Evolutionary conservation across 2,888 invertebrate species (phyloP), one percentile per base, ranked within the genome.

Genomic region (Augiades crinisus): DNA sequence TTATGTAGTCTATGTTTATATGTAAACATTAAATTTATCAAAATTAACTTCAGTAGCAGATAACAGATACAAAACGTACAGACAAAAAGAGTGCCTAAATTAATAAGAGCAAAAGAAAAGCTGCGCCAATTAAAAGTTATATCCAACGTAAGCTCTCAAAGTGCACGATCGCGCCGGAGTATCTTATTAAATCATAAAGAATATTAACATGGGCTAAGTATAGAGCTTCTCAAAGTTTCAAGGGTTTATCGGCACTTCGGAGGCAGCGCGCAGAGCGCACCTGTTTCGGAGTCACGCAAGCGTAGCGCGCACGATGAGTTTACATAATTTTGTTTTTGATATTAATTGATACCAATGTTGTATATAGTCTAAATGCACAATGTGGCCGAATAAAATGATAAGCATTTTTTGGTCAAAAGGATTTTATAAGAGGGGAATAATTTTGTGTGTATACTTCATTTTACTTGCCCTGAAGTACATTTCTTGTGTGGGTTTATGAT

Each of bases 201-300:
- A 50, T 43, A 53, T 41, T 55, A 44, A 47, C 49, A 46, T 45
- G 49, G 57, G 54, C 56, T 37, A 27, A 55, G 60, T 68, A 65
- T 64, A 68, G 68, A 67, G 65, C 63, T 64, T 58, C 55, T 56
- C 56, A 47, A 58, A 61, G 59, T 61, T 60, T 61, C 59, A 50
- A 59, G 58, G 56, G 60, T 64, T 66, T 66, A 64, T 64, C 36
- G 50, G 50, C 43, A 44, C 52, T 55, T 53, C 53, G 52, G 53
- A 46, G 51, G 44, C 55, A 17, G 46, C 27, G 30, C 41, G 41
- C 45, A n/a, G 53, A 53, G 65, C 61, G 74, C 81, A 81, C 81
- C 81, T 81, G 81, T 76, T 72, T 67, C 57, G 64, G 59, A 69
- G 68, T 65, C 71, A 66, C 60, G 64, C 58, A 57, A 61, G 60